These are phyloP conservation scores for Carcinoscorpius rotundicauda DNA, from an alignment of 1,140 invertebrate species.

Conservation along the genomic window DNA sequence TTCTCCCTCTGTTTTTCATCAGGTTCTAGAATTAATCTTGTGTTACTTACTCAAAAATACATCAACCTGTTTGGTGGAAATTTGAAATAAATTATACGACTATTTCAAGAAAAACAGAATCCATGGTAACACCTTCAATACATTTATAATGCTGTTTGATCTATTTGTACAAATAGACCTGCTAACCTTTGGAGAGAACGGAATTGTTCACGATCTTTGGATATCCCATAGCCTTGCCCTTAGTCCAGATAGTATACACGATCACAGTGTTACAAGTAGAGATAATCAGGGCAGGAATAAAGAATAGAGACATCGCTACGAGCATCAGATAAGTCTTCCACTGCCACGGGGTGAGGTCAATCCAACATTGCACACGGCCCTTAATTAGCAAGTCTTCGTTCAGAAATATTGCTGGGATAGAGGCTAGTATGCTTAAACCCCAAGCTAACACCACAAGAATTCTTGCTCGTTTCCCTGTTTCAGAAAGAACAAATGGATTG, in stretches of 20 bases:
- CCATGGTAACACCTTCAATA: too few species aligned
- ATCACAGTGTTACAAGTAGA: slow-evolving; percentile 82
- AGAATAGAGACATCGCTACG: slow-evolving; percentile 67
- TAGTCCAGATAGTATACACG: slow-evolving; percentile 83
- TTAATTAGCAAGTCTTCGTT: slow-evolving; percentile 54
- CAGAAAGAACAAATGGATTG: too few species aligned
- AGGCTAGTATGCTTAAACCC: slow-evolving; percentile 65
- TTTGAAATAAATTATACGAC: too few species aligned
- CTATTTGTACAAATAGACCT: neutral
- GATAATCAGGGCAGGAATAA: slow-evolving; percentile 79
- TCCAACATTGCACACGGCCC: slow-evolving; percentile 73
- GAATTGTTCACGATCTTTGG: slow-evolving; percentile 8
- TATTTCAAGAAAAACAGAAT: too few species aligned
- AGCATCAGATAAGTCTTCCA: slow-evolving; percentile 80
- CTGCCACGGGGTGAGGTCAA: slow-evolving; percentile 57
- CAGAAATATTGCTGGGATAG: slow-evolving; percentile 64
- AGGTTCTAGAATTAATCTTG: too few species aligned
- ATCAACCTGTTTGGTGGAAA: too few species aligned
- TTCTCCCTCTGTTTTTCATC: too few species aligned
- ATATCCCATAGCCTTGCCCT: slow-evolving; percentile 36
- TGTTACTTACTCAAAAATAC: too few species aligned
- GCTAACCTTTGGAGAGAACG: neutral
- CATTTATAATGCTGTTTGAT: too few species aligned
- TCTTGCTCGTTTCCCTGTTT: slow-evolving; percentile 63
- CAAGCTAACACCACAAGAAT: slow-evolving; percentile 65